A percentile compares a stretch with the other conserved stretches of the same genome.
Conservation (phyloP, 2,113 vertebrate species). For the Nothoprocta pentlandii region DNA sequence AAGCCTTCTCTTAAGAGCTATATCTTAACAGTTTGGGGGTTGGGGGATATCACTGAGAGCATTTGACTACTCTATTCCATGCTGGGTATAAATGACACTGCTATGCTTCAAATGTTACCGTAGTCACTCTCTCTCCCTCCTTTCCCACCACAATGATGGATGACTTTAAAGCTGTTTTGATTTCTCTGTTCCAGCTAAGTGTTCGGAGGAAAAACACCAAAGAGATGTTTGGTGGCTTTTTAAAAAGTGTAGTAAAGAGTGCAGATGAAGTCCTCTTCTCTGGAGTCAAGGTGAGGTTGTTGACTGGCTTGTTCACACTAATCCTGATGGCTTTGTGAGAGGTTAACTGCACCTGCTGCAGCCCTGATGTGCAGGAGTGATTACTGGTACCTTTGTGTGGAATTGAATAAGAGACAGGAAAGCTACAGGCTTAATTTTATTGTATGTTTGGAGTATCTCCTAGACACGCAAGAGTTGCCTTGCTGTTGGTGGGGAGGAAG, state of each 20-base stretch:
- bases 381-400: not conserved
- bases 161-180: not conserved
- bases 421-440: not conserved
- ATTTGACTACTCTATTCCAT: not conserved
- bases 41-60: not conserved
- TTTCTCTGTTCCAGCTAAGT: slow-evolving; percentile 82
- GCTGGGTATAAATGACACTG: not conserved
- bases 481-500: not conserved
- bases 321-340: not conserved
- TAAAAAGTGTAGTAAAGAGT: slow-evolving; percentile 94
- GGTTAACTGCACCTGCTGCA: not conserved
- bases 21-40: not conserved
- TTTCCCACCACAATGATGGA: accelerated
- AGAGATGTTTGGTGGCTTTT: slow-evolving; percentile 97
- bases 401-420: not conserved
- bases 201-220: slow-evolving; percentile 97
- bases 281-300: slow-evolving; percentile 89
- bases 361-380: not conserved
- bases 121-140: not conserved
- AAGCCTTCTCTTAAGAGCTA: not conserved
- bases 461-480: not conserved
- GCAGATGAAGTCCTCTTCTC: slow-evolving; percentile 97
- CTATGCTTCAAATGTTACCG: not conserved
- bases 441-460: not conserved
- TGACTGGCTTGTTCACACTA: not conserved